Percentiles rank a stretch among this genome's conserved stretches.
Evolutionary conservation across 2,113 vertebrate species (phyloP).

Genomic region (Pygoscelis adeliae): DNA sequence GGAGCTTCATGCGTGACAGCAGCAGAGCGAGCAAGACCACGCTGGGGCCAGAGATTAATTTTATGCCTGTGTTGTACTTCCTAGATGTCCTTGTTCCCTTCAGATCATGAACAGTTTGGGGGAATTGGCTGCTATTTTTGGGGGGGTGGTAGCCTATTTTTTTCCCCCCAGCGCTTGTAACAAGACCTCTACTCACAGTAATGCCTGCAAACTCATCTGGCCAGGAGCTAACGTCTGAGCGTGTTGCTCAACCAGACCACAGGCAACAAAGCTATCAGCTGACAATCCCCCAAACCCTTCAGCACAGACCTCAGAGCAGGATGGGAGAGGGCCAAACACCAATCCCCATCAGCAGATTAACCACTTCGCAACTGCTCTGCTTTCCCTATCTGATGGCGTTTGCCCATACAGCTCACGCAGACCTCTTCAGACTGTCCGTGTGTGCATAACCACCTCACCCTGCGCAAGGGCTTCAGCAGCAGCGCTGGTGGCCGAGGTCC

Average conservation of each 20-base stretch:
- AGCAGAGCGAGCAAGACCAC: background rate
- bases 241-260: background rate
- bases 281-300: background rate
- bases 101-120: background rate
- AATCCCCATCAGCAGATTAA: background rate
- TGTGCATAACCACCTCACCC: background rate
- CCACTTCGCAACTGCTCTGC: background rate
- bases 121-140: background rate
- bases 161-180: background rate
- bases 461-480: background rate
- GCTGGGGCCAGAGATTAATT: background rate
- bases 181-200: background rate
- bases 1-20: accelerated
- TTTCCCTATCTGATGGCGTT: background rate
- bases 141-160: background rate
- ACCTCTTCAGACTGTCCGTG: background rate
- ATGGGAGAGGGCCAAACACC: background rate
- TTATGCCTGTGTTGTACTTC: background rate
- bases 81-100: background rate
- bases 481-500: background rate
- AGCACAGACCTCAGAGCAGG: background rate
- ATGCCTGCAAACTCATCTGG: background rate
- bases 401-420: background rate
- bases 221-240: background rate
- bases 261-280: slow-evolving; percentile 50